Evolutionary conservation across 2,888 invertebrate species (phyloP).

Genomic region (Oegoconia quadripuncta): DNA sequence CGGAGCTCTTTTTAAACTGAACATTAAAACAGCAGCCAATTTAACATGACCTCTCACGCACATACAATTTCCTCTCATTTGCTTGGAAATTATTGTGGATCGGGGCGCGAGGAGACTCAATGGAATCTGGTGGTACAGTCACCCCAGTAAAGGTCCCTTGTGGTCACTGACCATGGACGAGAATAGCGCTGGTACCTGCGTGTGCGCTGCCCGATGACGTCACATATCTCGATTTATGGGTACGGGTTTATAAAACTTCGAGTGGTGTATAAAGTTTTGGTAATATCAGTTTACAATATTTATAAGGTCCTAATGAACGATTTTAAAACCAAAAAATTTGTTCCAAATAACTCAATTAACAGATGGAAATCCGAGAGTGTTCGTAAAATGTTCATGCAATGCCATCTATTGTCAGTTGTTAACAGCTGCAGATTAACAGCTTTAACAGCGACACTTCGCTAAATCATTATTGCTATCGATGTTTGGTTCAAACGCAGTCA

Average conservation of each 20-base stretch:
- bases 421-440: too few species aligned
- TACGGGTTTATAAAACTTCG: constrained; percentile 16
- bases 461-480: too few species aligned
- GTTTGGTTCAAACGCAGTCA: too few species aligned
- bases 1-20: constrained; percentile 44
- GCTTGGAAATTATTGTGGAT: constrained; percentile 17
- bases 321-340: too few species aligned
- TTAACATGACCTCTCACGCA: constrained; percentile 32
- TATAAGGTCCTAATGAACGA: too few species aligned
- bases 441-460: too few species aligned
- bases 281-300: too few species aligned
- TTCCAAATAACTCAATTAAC: too few species aligned
- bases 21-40: constrained; percentile 31
- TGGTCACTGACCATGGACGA: constrained; percentile 75
- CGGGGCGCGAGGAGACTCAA: constrained; percentile 32
- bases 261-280: not conserved
- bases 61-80: constrained; percentile 27
- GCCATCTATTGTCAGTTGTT: too few species aligned
- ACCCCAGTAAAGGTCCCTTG: constrained; percentile 71
- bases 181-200: constrained; percentile 69
- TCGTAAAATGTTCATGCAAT: too few species aligned
- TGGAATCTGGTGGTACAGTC: constrained; percentile 61
- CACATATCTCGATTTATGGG: constrained; percentile 43
- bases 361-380: too few species aligned
- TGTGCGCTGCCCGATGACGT: constrained; percentile 60